phyloP scores from a whole-genome alignment of 2,113 vertebrate species.

The Petaurus breviceps region DNA sequence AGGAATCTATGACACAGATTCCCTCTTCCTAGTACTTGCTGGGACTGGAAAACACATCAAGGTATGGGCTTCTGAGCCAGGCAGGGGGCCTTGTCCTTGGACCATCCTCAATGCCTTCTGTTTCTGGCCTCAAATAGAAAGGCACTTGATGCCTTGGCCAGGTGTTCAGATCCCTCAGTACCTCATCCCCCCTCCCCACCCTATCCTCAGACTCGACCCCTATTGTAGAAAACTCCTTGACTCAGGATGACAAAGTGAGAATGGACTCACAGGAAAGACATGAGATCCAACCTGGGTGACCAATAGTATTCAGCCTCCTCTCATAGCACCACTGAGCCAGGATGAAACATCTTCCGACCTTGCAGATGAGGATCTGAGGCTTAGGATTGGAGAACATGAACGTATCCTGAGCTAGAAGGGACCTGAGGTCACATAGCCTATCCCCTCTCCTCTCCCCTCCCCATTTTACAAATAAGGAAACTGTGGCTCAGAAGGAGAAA shows the following conservation, averaged over 20 bases:
- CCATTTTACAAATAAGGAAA: not conserved
- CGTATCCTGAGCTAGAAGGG: not conserved
- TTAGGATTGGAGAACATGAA: not conserved
- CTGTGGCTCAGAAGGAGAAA: not conserved
- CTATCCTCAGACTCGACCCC: not conserved
- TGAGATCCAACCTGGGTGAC: not conserved
- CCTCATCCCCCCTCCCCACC: not conserved
- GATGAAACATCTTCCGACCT: not conserved
- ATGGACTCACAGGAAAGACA: not conserved
- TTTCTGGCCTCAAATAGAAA: not conserved
- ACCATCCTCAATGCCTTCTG: not conserved
- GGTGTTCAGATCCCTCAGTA: not conserved
- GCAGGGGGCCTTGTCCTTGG: constrained; percentile 22
- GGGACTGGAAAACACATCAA: constrained; percentile 44
- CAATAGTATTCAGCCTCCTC: not conserved
- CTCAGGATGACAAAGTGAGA: not conserved
- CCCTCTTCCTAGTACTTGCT: constrained; percentile 34
- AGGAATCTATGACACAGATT: constrained; percentile 10
- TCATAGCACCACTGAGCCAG: not conserved
- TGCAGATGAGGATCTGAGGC: not conserved
- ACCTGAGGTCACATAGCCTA: not conserved
- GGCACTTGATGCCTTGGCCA: not conserved
- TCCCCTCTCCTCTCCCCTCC: too few relatives aligned
- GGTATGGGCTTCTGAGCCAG: constrained; percentile 11
- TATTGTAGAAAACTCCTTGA: not conserved